These are phyloP conservation scores for Gymnarchus niloticus DNA, from an alignment of 2,113 vertebrate species.

Conservation along the genomic window DNA sequence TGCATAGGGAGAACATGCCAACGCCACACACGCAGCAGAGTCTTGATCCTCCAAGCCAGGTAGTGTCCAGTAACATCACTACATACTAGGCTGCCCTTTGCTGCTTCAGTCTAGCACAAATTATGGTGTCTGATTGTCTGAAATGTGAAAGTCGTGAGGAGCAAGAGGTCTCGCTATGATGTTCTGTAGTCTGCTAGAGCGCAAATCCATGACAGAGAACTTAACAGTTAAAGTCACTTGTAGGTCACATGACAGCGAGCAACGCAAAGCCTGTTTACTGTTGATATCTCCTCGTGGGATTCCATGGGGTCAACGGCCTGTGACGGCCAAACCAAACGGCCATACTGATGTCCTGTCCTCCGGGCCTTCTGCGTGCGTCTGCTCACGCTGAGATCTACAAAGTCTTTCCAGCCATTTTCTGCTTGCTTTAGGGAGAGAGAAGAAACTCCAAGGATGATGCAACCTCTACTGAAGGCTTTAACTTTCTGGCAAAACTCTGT, in stretches of 20 bases:
- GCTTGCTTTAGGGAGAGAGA: not conserved
- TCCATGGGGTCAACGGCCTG: not conserved
- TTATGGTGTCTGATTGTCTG: no score
- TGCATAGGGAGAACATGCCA: no score
- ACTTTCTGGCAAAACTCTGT: constrained; percentile 17
- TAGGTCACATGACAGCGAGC: not conserved
- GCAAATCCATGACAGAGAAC: not conserved
- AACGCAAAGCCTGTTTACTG: constrained; percentile 1
- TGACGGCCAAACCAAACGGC: not conserved
- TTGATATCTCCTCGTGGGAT: not conserved
- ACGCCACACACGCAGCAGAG: no score
- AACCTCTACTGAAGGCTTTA: not conserved
- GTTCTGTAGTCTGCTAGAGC: not conserved
- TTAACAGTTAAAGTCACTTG: not conserved
- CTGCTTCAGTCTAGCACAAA: no score
- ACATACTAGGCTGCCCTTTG: no score
- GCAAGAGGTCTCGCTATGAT: not conserved
- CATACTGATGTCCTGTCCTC: not conserved
- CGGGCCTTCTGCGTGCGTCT: not conserved
- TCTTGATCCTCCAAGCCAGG: no score
- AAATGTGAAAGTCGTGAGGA: no score
- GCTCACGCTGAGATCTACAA: not conserved
- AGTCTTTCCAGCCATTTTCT: not conserved
- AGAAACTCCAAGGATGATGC: not conserved
- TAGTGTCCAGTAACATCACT: no score